These are phyloP conservation scores for Trichomycterus rosablanca DNA, from an alignment of 2,113 vertebrate species.

Conservation along the genomic window DNA sequence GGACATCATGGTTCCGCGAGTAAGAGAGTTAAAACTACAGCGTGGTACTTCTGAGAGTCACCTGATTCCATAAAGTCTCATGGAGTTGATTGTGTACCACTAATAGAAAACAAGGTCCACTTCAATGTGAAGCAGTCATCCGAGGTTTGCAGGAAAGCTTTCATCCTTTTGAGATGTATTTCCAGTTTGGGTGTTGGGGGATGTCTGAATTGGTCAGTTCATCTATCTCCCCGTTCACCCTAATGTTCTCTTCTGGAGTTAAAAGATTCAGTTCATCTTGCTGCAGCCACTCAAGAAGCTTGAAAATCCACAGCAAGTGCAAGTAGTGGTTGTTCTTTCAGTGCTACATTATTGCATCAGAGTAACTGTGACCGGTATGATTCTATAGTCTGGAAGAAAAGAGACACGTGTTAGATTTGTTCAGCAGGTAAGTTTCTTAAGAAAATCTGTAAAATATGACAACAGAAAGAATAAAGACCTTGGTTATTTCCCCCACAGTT, in stretches of 20 bases:
- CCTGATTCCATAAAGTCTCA: constrained; percentile 56
- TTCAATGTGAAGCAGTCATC: constrained; percentile 76
- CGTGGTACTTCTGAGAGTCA: constrained; percentile 67
- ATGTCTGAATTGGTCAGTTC: constrained; percentile 57
- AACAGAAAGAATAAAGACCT: background rate
- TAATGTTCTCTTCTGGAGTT: constrained; percentile 33
- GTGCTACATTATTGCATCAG: constrained; percentile 64
- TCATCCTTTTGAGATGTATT: constrained; percentile 45
- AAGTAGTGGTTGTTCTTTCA: constrained; percentile 62
- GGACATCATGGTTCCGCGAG: too few relatives aligned
- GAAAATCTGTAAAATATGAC: too few relatives aligned
- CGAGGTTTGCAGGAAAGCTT: constrained; percentile 47
- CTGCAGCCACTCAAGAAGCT: constrained; percentile 43
- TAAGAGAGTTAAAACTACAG: constrained; percentile 44
- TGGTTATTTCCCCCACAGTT: background rate
- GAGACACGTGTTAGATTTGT: background rate
- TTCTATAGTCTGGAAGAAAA: constrained; percentile 74
- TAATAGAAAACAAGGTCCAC: constrained; percentile 57
- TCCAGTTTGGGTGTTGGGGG: constrained; percentile 49
- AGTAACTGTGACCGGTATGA: constrained; percentile 83
- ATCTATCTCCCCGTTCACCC: constrained; percentile 51
- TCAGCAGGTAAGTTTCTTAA: background rate
- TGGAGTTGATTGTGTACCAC: constrained; percentile 55
- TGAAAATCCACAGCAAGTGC: constrained; percentile 36
- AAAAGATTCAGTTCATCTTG: constrained; percentile 42